Evolutionary conservation across 2,113 vertebrate species (phyloP), one percentile per base, ranked within the genome.

Genomic region (Pterocles gutturalis): DNA sequence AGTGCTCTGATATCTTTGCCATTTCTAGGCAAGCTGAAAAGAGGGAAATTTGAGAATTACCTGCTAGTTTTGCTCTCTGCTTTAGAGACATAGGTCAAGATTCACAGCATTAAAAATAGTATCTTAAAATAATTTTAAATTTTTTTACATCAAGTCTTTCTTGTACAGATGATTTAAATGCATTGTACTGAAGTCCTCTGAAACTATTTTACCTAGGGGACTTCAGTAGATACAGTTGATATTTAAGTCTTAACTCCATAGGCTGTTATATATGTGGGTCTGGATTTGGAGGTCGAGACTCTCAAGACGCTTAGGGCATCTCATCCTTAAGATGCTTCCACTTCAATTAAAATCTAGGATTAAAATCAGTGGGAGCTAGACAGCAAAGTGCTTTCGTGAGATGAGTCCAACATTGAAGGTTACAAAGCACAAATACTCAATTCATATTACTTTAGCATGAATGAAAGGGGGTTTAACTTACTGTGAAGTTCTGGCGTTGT

Each of bases 1-100:
- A 97, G 89, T 84, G 83, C 84, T 89, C 83, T 87, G 86, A 69
- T 54, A 95, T 11, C 45, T 76, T 76, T 89, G 91, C 95, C 89
- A 96, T 95, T 94, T 95, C 61, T 83, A 95, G 58, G 77, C 80
- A 93, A 94, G 76, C 10, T 46, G 34, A 69, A 62, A 86, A 81
- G 72, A 87, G 14, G 48, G 65, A 84, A 82, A 83, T 61, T 29
- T 62, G 64, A 81, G 26, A 93, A 61, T 55, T 94, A 81, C 38
- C 33, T 89, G 38, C 51, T 75, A 75, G 18, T 57, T 95, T 90
- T 93, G 61, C 49, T 65, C 62, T 84, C 49, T 82, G 73, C 49
- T 94, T 85, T 61, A 91, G 61, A 71, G 66, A 62, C 18, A 19
- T 0, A 57, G 64, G 60, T 90, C 57, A 87, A 87, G 60, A 92